phyloP scores from a whole-genome alignment of 2,797 vertebrate species.

The Melanogrammus aeglefinus region DNA sequence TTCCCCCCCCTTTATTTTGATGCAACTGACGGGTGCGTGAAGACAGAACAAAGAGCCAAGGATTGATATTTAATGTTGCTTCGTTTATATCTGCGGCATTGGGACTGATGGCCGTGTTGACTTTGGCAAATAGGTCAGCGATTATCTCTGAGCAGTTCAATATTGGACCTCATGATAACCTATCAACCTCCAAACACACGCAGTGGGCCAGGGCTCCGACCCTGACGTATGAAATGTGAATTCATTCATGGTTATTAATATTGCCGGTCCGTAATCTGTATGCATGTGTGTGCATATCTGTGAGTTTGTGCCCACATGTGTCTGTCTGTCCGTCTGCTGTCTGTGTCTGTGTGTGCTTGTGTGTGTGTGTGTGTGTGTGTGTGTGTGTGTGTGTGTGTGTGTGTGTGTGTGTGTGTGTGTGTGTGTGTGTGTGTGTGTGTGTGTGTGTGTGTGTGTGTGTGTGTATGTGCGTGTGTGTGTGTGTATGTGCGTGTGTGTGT shows the following conservation, averaged over 20 bases:
- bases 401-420: conserved; percentile 4
- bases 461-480: neutral
- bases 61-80: too few relatives aligned
- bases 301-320: neutral
- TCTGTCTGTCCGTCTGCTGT: neutral
- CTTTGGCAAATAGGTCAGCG: conserved; percentile 67
- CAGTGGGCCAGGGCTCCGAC: conserved; percentile 7
- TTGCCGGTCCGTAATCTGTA: neutral
- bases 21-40: conserved; percentile 56
- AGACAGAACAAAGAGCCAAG: conserved; percentile 36
- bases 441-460: neutral
- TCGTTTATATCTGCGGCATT: conserved; percentile 48
- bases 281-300: neutral
- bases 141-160: conserved; percentile 52
- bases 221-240: neutral
- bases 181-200: conserved; percentile 71
- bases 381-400: conserved; percentile 4
- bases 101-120: conserved; percentile 60
- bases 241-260: neutral
- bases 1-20: conserved; percentile 37
- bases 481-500: neutral
- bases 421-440: neutral
- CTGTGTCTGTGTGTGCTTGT: neutral
- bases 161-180: conserved; percentile 60
- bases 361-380: conserved; percentile 3